phyloP scores from a whole-genome alignment of 2,113 vertebrate species.

The Grammomys surdaster region DNA sequence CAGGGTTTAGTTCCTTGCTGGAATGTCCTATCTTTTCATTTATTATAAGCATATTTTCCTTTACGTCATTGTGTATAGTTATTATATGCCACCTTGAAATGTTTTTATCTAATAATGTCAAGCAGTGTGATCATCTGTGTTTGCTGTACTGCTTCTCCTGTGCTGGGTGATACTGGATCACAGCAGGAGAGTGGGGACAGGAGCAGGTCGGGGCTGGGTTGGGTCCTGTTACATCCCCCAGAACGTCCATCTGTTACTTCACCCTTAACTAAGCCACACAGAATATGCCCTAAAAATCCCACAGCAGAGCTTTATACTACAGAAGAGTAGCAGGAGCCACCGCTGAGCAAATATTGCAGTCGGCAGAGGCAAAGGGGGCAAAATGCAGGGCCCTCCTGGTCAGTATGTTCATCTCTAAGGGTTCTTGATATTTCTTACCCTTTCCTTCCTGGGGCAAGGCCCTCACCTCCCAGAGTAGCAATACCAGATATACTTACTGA shows the following conservation, averaged over 20 bases:
- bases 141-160: slow-evolving; percentile 9
- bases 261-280: not conserved
- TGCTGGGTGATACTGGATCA: not conserved
- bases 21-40: slow-evolving; percentile 48
- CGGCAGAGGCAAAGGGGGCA: not conserved
- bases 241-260: slow-evolving; percentile 31
- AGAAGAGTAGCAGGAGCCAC: not conserved
- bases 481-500: not conserved
- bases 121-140: not conserved
- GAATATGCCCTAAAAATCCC: slow-evolving; percentile 17
- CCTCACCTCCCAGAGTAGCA: not conserved
- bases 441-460: not conserved
- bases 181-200: not conserved
- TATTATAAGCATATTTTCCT: slow-evolving; percentile 5
- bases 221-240: slow-evolving; percentile 15
- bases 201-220: not conserved
- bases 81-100: slow-evolving; percentile 34
- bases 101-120: slow-evolving; percentile 11
- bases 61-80: not conserved
- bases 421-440: not conserved
- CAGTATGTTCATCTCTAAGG: not conserved
- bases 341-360: not conserved
- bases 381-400: not conserved
- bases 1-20: not conserved
- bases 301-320: not conserved